Percentiles rank a stretch among this genome's conserved stretches.
These are phyloP conservation scores for Heliconius melpomene DNA, from an alignment of 1,140 invertebrate species.

Conservation along the genomic window DNA sequence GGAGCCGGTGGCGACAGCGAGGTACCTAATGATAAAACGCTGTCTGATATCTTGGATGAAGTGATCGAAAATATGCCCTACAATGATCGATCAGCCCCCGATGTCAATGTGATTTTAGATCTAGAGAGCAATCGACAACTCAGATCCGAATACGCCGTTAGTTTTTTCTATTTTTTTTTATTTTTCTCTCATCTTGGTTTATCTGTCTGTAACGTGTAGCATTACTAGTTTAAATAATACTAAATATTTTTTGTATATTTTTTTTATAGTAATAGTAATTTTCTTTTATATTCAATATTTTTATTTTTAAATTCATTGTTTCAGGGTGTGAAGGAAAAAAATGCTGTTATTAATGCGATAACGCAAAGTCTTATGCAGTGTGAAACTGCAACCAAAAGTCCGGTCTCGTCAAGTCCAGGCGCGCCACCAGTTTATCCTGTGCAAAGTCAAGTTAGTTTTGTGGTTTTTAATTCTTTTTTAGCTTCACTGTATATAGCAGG, in stretches of 20 bases:
- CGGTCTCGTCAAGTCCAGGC: slow-evolving; percentile 83
- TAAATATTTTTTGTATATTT: no score
- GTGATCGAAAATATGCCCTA: slow-evolving; percentile 87
- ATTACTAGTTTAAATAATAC: no score
- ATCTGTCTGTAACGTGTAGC: no score
- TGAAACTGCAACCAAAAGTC: slow-evolving; percentile 84
- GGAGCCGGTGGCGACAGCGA: slow-evolving; percentile 54
- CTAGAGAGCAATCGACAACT: slow-evolving; percentile 49
- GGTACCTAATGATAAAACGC: slow-evolving; percentile 84
- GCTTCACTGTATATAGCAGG: no score
- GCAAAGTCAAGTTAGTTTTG: slow-evolving; percentile 82
- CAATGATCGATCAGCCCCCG: slow-evolving; percentile 58
- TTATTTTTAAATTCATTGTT: slow-evolving; percentile 31
- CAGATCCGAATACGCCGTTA: slow-evolving; percentile 38
- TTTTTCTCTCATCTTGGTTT: no score
- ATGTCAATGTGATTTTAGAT: slow-evolving; percentile 57
- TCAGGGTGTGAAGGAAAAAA: slow-evolving; percentile 86
- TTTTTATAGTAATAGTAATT: no score
- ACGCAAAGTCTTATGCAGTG: slow-evolving; percentile 94
- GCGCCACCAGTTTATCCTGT: slow-evolving; percentile 85
- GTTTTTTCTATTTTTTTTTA: not conserved
- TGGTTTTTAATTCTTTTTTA: not conserved
- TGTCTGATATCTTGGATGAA: slow-evolving; percentile 92
- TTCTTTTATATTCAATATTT: no score
- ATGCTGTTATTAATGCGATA: slow-evolving; percentile 92